Evolutionary conservation across 2,797 vertebrate genomes (phyloP).

Genomic region (Eutrigla gurnardus): DNA sequence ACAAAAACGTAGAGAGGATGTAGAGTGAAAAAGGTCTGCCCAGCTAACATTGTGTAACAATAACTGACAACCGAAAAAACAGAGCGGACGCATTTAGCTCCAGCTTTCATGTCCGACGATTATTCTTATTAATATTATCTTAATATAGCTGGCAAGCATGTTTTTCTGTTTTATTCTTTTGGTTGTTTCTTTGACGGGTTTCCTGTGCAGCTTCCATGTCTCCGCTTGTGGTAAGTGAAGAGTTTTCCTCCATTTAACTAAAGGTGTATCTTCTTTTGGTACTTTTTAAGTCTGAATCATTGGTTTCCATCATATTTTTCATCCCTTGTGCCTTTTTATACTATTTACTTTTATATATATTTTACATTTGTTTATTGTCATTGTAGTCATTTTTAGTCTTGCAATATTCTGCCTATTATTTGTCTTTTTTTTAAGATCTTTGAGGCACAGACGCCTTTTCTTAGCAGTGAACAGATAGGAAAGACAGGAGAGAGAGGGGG

Average conservation of each 20-base stretch:
- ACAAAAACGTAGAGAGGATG: not conserved
- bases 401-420: too few relatives aligned
- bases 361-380: not conserved
- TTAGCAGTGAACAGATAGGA: too few relatives aligned
- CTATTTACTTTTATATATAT: not conserved
- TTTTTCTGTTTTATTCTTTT: not conserved
- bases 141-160: conserved; percentile 11
- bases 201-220: not conserved
- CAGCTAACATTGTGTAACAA: conserved; percentile 3
- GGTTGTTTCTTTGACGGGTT: not conserved
- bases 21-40: not conserved
- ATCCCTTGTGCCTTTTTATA: too few relatives aligned
- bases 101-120: not conserved
- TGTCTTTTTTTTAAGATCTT: too few relatives aligned
- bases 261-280: not conserved
- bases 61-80: not conserved
- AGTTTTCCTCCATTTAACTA: not conserved
- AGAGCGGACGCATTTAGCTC: not conserved
- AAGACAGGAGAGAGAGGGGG: too few relatives aligned
- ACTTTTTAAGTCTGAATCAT: not conserved
- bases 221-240: conserved; percentile 24
- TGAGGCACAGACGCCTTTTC: too few relatives aligned
- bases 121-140: not conserved
- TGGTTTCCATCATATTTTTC: not conserved
- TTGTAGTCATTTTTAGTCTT: too few relatives aligned